Evolutionary conservation across 2,113 vertebrate genomes (phyloP).

Genomic region (Heloderma charlesbogerti): DNA sequence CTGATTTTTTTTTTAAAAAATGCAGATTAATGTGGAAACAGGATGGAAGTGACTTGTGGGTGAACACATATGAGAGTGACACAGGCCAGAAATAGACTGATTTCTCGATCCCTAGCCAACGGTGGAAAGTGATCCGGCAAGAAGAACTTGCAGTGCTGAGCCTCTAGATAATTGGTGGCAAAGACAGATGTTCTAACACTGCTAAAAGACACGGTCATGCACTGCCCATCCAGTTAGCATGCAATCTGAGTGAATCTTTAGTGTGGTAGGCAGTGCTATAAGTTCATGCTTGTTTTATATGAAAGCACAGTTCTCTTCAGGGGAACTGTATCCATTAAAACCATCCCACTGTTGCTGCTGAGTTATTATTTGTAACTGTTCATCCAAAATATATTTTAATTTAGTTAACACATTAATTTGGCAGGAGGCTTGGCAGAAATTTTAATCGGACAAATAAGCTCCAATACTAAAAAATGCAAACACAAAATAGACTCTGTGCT

Average conservation of each 20-base stretch:
- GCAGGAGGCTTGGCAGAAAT: constrained; percentile 1
- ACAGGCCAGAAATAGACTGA: neutral
- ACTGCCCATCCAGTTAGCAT: neutral
- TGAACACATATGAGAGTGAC: neutral
- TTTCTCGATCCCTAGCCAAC: neutral
- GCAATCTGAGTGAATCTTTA: neutral
- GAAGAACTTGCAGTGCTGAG: neutral
- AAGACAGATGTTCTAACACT: neutral
- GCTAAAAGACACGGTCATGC: neutral
- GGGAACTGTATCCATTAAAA: neutral
- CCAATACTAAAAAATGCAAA: neutral
- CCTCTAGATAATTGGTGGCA: neutral
- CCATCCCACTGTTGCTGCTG: too few species aligned
- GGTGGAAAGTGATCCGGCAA: neutral
- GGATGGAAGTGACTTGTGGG: neutral
- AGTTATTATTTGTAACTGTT: neutral
- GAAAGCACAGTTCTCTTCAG: neutral
- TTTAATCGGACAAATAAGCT: constrained; percentile 11
- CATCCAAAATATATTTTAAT: constrained; percentile 18
- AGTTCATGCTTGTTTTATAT: neutral
- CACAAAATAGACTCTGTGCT: neutral
- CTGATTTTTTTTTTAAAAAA: too few species aligned
- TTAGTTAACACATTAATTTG: constrained; percentile 1
- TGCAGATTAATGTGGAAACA: neutral
- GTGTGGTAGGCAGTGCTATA: neutral